A percentile compares a stretch with the other conserved stretches of the same genome.
Evolutionary conservation across 2,797 vertebrate genomes (phyloP).

Genomic region (Atherinosoma microstoma): DNA sequence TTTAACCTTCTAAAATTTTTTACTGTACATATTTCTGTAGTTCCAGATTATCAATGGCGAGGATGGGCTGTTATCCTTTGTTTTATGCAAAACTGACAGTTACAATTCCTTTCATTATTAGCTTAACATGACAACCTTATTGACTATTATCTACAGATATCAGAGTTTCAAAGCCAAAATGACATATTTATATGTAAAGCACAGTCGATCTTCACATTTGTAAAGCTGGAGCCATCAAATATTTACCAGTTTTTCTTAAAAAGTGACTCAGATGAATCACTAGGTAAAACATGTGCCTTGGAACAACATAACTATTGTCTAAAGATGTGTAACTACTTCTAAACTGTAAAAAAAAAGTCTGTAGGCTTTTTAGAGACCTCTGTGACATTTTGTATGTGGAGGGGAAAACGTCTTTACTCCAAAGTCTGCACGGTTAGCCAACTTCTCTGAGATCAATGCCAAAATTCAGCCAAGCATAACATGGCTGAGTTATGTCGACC

Average conservation of each 20-base stretch:
- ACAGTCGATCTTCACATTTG: neutral
- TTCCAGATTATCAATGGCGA: neutral
- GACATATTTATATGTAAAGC: neutral
- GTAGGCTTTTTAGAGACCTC: neutral
- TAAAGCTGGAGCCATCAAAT: neutral
- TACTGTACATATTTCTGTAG: neutral
- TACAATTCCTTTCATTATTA: neutral
- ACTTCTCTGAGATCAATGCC: slow-evolving; percentile 32
- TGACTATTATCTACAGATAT: neutral
- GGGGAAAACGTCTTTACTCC: slow-evolving; percentile 20
- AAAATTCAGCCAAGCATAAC: slow-evolving; percentile 57
- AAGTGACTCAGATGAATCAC: neutral
- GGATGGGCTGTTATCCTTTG: neutral
- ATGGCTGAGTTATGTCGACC: slow-evolving; percentile 39
- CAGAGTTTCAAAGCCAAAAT: neutral
- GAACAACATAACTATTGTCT: too few species aligned
- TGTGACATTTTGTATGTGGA: slow-evolving; percentile 4
- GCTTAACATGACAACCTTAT: neutral
- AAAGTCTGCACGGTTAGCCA: slow-evolving; percentile 28
- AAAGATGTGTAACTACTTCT: too few species aligned
- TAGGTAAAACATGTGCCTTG: too few species aligned
- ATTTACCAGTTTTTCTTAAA: neutral
- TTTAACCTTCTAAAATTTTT: neutral
- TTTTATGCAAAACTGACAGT: neutral
- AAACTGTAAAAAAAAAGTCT: too few species aligned